Base-by-base conservation (phyloP, 2,888 invertebrate genomes). In the Dermolepida albohirtum region DNA sequence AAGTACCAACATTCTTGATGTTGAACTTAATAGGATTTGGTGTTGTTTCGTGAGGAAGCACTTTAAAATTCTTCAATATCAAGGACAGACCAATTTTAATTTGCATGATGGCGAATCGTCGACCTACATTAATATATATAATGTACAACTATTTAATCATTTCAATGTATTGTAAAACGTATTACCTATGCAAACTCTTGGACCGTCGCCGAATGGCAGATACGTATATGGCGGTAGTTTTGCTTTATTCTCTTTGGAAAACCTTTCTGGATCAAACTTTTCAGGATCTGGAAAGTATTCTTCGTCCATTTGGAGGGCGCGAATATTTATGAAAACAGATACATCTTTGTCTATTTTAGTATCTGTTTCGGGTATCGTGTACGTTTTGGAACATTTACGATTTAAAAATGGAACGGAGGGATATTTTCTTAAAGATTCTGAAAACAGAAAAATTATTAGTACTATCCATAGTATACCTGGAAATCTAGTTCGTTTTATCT, bases 391-490 rank as follows among this genome's bases (percentile, higher is more conserved):
- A 74, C 87, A 87, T 74, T 84, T 85, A 44, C 88, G 78, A n/a
- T 85, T 79, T 55, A 87, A 79, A 27, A 85, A 78, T 2, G 86
- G 84, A 0, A 87, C 87, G 6, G 88, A 85, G 5, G 89, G 88
- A 78, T 88, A 87, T 78, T 88, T 86, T 43, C 89, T 80, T 73
- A 89, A 78, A 0, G 88, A 87, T 80, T 89, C 89, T 87, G 78
- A 34, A 65, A 51, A 14, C n/a, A n/a, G n/a, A 52, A 34, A 14
- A 16, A n/a, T 5, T 10, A 47, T 14, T 47, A 16, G 10, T 16
- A 47, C 8, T 5, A 34, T 34, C 8, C 34, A 34, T 5, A 10
- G 10, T 22, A 22, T 22, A 22, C n/a, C n/a, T n/a, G n/a, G n/a
- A n/a, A n/a, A n/a, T n/a, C n/a, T n/a, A n/a, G n/a, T n/a, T n/a